These are phyloP conservation scores for Opisthocomus hoazin DNA, from an alignment of 2,113 vertebrate species.

Conservation along the genomic window DNA sequence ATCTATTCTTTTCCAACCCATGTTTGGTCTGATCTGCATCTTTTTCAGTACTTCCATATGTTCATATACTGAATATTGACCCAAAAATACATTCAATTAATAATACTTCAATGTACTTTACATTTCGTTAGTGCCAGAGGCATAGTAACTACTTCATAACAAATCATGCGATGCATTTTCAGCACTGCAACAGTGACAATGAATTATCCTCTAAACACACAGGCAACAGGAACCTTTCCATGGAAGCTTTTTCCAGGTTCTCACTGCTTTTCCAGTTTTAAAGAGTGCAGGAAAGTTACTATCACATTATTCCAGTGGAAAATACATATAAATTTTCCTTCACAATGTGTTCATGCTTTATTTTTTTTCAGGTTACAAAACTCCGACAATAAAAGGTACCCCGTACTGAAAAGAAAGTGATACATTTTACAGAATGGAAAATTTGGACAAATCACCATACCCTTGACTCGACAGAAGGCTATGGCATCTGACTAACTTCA, in stretches of 20 bases:
- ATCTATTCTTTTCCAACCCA: not conserved
- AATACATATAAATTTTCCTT: not conserved
- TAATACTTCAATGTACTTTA: not conserved
- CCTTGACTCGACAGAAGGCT: not conserved
- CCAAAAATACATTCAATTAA: not conserved
- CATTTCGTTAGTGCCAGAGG: not conserved
- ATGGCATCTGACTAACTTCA: not conserved
- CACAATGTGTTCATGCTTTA: not conserved
- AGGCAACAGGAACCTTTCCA: not conserved
- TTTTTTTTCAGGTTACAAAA: not conserved
- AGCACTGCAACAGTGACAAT: not conserved
- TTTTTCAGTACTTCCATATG: not conserved
- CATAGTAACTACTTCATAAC: not conserved
- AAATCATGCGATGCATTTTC: not conserved
- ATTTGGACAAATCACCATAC: not conserved
- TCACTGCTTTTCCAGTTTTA: constrained; percentile 30
- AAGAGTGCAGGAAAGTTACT: constrained; percentile 3
- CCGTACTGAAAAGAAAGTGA: not conserved
- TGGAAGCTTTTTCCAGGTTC: not conserved
- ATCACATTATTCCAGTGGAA: constrained; percentile 6
- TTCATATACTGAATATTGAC: not conserved
- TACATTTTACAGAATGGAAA: not conserved
- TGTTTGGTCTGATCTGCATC: not conserved
- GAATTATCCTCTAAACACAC: not conserved
- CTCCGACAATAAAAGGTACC: not conserved